Evolutionary conservation across 2,113 vertebrate genomes (phyloP).

Genomic region (Colossoma macropomum): DNA sequence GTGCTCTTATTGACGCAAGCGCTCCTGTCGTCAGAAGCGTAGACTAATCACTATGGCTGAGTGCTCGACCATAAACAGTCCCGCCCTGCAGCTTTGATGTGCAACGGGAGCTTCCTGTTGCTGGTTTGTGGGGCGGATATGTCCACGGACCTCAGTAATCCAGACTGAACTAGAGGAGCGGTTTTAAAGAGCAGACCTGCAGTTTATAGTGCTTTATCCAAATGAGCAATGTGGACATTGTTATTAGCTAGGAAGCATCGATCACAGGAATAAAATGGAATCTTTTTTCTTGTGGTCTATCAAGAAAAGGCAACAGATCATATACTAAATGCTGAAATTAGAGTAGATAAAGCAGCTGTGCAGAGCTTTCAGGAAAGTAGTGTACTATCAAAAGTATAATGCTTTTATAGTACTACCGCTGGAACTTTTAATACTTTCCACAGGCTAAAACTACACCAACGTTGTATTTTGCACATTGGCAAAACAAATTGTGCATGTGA

Average conservation of each 20-base stretch:
- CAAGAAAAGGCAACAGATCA: background rate
- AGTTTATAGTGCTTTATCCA: conserved; percentile 21
- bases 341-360: no score
- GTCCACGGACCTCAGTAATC: conserved; percentile 39
- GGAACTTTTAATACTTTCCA: background rate
- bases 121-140: conserved; percentile 25
- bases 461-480: no score
- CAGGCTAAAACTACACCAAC: no score
- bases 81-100: conserved; percentile 55
- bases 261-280: background rate
- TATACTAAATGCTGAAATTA: background rate
- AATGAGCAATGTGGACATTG: conserved; percentile 4
- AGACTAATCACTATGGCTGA: conserved; percentile 34
- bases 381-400: background rate
- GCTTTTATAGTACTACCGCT: no score
- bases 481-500: no score
- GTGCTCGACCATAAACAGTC: conserved; percentile 48
- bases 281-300: background rate
- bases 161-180: background rate
- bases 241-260: background rate
- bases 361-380: background rate
- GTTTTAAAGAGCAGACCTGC: background rate
- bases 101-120: conserved; percentile 46
- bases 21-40: conserved; percentile 31
- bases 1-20: conserved; percentile 28